Conservation (phyloP, 2,797 vertebrate genomes). For the Melopsittacus undulatus region DNA sequence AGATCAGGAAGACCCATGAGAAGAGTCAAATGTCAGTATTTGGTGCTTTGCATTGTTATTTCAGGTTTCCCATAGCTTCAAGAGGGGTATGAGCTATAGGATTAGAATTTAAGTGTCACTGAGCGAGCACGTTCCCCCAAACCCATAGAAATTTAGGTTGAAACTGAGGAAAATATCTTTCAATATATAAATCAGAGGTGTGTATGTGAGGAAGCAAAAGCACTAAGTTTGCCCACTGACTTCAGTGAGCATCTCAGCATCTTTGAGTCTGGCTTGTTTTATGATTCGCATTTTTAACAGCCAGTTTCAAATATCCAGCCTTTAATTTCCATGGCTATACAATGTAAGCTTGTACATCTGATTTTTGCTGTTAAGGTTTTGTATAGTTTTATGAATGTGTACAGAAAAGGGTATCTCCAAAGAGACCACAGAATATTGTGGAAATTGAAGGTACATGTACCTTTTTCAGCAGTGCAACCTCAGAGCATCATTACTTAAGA, state of each 20-base stretch:
- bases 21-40: not conserved
- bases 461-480: not conserved
- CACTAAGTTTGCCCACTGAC: accelerated
- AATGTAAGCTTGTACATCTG: not conserved
- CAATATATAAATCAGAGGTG: not conserved
- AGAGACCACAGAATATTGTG: not conserved
- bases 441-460: not conserved
- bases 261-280: not conserved
- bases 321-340: not conserved
- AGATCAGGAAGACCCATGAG: not conserved
- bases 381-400: not conserved
- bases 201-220: not conserved
- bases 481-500: not conserved
- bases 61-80: not conserved
- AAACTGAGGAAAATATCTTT: not conserved
- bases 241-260: not conserved
- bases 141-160: not conserved
- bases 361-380: not conserved
- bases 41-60: not conserved
- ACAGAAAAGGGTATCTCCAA: not conserved
- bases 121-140: not conserved
- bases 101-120: not conserved
- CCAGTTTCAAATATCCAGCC: not conserved
- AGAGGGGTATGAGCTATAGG: not conserved
- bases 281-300: not conserved